Evolutionary conservation across 2,113 vertebrate species (phyloP).

Genomic region (Hiodon alosoides): DNA sequence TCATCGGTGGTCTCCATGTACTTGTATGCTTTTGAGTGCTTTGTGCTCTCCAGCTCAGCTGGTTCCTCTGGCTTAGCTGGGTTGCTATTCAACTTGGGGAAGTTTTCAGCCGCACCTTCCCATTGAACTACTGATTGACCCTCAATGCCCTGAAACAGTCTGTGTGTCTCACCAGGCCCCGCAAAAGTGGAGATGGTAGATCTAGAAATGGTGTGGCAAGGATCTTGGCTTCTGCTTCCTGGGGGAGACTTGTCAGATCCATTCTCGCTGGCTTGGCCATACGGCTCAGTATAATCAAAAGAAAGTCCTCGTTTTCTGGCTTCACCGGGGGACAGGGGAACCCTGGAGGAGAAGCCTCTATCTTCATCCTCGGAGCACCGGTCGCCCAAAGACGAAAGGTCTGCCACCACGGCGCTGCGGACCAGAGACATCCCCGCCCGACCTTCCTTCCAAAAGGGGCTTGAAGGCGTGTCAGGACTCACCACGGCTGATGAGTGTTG

Average conservation of each 20-base stretch:
- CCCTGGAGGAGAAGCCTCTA: neutral
- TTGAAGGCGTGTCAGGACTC: neutral
- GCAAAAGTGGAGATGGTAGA: neutral
- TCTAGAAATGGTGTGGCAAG: neutral
- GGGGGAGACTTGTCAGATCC: neutral
- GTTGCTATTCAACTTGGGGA: too few species aligned
- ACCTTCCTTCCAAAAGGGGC: neutral
- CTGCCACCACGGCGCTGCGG: conserved; percentile 8
- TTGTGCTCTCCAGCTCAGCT: too few species aligned
- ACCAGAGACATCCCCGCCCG: neutral
- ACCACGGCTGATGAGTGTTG: neutral
- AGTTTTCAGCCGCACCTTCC: too few species aligned
- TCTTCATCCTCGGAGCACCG: neutral
- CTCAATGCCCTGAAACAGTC: neutral
- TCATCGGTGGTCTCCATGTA: too few species aligned
- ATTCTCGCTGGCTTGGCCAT: too few species aligned
- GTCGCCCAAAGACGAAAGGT: conserved; percentile 17
- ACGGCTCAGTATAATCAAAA: too few species aligned
- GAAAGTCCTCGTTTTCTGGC: neutral
- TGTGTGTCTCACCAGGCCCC: too few species aligned
- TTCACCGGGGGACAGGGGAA: neutral
- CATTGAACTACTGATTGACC: too few species aligned
- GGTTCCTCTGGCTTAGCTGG: too few species aligned
- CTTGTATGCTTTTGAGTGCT: too few species aligned
- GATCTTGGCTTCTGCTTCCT: conserved; percentile 13